phyloP scores from a whole-genome alignment of 2,797 vertebrate genomes.

The Pipistrellus pygmaeus region DNA sequence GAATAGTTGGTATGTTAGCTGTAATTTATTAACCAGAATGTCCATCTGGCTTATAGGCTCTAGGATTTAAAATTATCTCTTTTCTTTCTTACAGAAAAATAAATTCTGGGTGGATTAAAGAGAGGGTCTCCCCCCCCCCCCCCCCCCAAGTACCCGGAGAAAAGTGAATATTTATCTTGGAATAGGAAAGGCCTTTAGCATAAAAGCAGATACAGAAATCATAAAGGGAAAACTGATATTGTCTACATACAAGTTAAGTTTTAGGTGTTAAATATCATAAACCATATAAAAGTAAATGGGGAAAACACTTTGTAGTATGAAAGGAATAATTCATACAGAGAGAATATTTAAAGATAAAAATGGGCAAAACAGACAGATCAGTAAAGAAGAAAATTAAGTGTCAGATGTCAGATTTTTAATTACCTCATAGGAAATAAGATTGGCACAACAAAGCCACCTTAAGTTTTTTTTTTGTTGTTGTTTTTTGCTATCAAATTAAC shows the following conservation, averaged over 20 bases:
- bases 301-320: conserved; percentile 26
- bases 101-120: neutral
- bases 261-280: conserved; percentile 17
- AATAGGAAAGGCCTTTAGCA: neutral
- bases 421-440: conserved; percentile 22
- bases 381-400: conserved; percentile 38
- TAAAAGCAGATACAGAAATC: conserved; percentile 30
- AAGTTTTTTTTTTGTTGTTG: neutral
- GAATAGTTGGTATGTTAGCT: conserved; percentile 17
- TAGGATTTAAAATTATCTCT: conserved; percentile 47
- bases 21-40: conserved; percentile 67
- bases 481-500: neutral
- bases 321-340: neutral
- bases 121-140: neutral
- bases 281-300: neutral
- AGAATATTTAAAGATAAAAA: neutral
- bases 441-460: neutral
- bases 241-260: conserved; percentile 25
- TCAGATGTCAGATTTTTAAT: neutral
- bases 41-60: neutral
- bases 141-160: neutral
- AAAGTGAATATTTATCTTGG: conserved; percentile 31
- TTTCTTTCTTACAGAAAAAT: conserved; percentile 10
- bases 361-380: neutral
- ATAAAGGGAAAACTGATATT: conserved; percentile 15